Conservation (phyloP, 2,797 vertebrate genomes). For the Anguilla anguilla region DNA sequence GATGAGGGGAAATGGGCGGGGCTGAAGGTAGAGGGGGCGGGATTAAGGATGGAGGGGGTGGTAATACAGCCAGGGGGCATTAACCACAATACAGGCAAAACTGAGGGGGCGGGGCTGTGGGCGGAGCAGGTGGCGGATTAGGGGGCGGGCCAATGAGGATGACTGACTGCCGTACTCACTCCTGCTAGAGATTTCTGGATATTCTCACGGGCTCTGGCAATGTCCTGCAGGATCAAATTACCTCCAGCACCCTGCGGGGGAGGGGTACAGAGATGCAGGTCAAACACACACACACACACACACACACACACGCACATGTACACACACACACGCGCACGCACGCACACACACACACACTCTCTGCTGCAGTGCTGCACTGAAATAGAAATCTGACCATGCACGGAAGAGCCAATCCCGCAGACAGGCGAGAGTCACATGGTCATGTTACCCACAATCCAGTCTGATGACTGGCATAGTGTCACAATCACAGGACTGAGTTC, state of each 20-base stretch:
- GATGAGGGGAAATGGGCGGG: background rate
- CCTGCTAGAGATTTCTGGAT: slow-evolving; percentile 97
- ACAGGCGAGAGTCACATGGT: background rate
- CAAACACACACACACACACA: slow-evolving; percentile 52
- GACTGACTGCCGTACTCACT: slow-evolving; percentile 78
- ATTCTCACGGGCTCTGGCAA: slow-evolving; percentile 90
- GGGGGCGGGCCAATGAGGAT: slow-evolving; percentile 53
- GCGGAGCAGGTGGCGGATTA: slow-evolving; percentile 30
- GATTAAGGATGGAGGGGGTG: background rate
- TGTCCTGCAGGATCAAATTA: slow-evolving; percentile 89
- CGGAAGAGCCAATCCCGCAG: no score
- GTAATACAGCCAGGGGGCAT: background rate
- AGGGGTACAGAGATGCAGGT: slow-evolving; percentile 71
- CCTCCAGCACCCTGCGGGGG: slow-evolving; percentile 83
- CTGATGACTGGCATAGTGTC: background rate
- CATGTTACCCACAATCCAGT: background rate
- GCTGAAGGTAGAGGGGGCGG: slow-evolving; percentile 38
- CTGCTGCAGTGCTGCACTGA: background rate
- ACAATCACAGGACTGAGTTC: background rate
- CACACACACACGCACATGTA: slow-evolving; percentile 35
- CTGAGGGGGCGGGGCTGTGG: background rate
- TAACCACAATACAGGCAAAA: background rate
- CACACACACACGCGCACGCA: background rate
- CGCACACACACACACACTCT: background rate
- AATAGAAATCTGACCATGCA: background rate